Conservation (phyloP, 2,113 vertebrate genomes). For the Pedionomus torquatus region DNA sequence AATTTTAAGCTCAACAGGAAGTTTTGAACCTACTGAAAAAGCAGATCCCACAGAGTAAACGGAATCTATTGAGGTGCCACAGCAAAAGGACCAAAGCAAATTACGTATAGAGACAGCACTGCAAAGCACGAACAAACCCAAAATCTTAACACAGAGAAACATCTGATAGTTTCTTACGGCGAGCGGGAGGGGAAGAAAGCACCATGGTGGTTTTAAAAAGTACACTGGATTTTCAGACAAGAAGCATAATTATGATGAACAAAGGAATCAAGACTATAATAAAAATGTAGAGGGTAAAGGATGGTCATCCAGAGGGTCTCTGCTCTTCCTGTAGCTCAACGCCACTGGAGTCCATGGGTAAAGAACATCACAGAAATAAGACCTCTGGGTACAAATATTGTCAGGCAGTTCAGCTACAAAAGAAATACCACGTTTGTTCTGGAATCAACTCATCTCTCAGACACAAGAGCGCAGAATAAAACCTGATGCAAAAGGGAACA, state of each 20-base stretch:
- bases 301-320: not conserved
- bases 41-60: not conserved
- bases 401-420: not conserved
- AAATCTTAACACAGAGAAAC: not conserved
- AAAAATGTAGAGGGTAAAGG: not conserved
- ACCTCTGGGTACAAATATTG: rapidly evolving
- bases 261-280: not conserved
- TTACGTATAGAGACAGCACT: not conserved
- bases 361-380: not conserved
- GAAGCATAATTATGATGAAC: not conserved
- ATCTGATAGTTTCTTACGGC: not conserved
- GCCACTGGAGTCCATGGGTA: not conserved
- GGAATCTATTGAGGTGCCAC: not conserved
- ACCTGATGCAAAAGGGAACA: not conserved
- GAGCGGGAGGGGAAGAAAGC: not conserved
- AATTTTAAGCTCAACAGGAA: not conserved
- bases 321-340: not conserved
- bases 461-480: not conserved
- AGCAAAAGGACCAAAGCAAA: not conserved
- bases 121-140: not conserved
- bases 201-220: not conserved
- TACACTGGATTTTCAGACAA: not conserved
- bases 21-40: not conserved
- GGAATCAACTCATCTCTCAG: not conserved
- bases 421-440: not conserved